Evolutionary conservation across 2,113 vertebrate genomes (phyloP).

Genomic region (Vulpes vulpes): DNA sequence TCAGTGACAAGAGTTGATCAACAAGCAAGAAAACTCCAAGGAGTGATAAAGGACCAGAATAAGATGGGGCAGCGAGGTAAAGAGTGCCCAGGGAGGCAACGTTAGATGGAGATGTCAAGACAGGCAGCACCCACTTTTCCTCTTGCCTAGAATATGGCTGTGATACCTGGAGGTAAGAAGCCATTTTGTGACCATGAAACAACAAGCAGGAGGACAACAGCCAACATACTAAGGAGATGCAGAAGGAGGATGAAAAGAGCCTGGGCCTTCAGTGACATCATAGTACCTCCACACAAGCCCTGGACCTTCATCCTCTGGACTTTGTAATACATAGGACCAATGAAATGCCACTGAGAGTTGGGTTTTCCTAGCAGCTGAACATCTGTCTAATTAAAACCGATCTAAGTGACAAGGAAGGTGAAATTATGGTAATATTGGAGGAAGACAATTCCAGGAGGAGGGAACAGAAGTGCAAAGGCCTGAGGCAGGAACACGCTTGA

Average conservation of each 20-base stretch:
- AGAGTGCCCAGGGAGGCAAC: not conserved
- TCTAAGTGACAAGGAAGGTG: not conserved
- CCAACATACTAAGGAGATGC: not conserved
- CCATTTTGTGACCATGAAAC: not conserved
- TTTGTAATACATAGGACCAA: not conserved
- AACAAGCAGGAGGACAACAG: not conserved
- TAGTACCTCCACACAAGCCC: not conserved
- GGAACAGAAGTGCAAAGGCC: not conserved
- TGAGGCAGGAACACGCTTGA: not conserved
- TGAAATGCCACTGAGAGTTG: not conserved
- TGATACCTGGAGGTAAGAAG: not conserved
- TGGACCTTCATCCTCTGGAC: not conserved
- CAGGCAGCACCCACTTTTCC: not conserved
- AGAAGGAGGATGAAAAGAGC: not conserved
- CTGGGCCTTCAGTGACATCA: not conserved
- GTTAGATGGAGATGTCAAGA: not conserved
- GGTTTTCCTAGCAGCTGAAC: not conserved
- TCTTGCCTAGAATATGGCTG: not conserved
- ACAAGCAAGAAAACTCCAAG: not conserved
- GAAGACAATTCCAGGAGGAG: not conserved
- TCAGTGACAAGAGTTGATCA: not conserved
- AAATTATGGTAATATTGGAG: not conserved
- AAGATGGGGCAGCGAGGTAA: not conserved
- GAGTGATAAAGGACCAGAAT: not conserved
- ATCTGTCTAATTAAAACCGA: not conserved